These are phyloP conservation scores for Myotis yumanensis DNA, from an alignment of 2,113 vertebrate species.

Conservation along the genomic window DNA sequence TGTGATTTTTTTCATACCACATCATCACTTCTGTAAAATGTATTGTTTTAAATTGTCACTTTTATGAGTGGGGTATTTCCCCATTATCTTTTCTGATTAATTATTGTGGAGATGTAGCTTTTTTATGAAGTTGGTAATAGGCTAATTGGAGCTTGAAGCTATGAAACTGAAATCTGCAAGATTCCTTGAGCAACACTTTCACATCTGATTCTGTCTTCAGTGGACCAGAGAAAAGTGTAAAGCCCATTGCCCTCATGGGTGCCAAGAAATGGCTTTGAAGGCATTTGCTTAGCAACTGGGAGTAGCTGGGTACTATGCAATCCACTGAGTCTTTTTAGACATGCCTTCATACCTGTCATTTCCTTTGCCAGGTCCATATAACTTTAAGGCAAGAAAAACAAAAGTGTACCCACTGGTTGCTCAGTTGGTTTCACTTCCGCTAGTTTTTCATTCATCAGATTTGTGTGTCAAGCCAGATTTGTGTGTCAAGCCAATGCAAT, in stretches of 20 bases:
- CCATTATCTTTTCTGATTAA: background rate
- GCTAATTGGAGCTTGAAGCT: background rate
- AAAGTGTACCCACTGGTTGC: background rate
- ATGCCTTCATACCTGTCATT: background rate
- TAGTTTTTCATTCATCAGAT: background rate
- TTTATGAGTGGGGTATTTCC: background rate
- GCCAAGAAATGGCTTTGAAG: background rate
- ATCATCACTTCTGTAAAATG: background rate
- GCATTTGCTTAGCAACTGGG: background rate
- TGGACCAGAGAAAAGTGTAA: background rate
- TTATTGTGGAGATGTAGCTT: background rate
- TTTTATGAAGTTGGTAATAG: background rate
- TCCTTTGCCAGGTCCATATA: background rate
- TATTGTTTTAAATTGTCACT: background rate
- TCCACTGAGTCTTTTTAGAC: background rate
- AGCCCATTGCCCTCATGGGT: background rate
- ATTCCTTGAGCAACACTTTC: background rate
- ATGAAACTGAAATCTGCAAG: background rate
- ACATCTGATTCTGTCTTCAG: background rate
- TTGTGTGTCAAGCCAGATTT: background rate
- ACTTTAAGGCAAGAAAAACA: background rate
- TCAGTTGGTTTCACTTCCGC: constrained; percentile 1
- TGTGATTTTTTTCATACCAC: background rate
- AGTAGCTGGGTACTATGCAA: background rate
- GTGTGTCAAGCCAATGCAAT: background rate